Conservation (phyloP, 1,140 invertebrate genomes). For the Copidosoma floridanum region DNA sequence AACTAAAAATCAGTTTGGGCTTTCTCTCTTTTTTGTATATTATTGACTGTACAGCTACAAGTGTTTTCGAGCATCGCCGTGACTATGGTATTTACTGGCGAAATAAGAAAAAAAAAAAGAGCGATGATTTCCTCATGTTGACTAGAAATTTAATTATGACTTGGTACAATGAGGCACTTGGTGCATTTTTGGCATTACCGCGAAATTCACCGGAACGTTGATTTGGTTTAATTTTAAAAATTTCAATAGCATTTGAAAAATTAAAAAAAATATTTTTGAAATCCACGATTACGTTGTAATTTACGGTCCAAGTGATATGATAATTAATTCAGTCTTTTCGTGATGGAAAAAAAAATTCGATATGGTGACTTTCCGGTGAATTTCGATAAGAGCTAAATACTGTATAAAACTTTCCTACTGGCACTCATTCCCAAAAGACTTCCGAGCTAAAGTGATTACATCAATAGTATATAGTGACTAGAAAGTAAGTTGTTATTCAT, state of each 20-base stretch:
- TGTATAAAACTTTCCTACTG: conserved; percentile 7
- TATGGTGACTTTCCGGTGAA: conserved; percentile 13
- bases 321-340: too few species aligned
- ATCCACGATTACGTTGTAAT: too few species aligned
- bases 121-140: background rate
- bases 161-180: conserved; percentile 15
- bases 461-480: conserved; percentile 10
- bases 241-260: background rate
- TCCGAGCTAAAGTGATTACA: background rate
- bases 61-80: conserved; percentile 10
- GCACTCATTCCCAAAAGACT: conserved; percentile 22
- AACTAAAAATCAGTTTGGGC: conserved; percentile 20
- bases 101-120: background rate
- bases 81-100: too few species aligned
- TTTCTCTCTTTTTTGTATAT: conserved; percentile 16
- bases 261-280: background rate
- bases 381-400: background rate
- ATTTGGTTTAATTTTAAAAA: background rate
- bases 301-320: too few species aligned
- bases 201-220: conserved; percentile 18
- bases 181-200: conserved; percentile 9
- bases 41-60: too few species aligned
- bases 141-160: background rate
- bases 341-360: too few species aligned
- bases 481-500: background rate